Evolutionary conservation across 2,113 vertebrate species (phyloP).

Genomic region (Ammodytes dubius): DNA sequence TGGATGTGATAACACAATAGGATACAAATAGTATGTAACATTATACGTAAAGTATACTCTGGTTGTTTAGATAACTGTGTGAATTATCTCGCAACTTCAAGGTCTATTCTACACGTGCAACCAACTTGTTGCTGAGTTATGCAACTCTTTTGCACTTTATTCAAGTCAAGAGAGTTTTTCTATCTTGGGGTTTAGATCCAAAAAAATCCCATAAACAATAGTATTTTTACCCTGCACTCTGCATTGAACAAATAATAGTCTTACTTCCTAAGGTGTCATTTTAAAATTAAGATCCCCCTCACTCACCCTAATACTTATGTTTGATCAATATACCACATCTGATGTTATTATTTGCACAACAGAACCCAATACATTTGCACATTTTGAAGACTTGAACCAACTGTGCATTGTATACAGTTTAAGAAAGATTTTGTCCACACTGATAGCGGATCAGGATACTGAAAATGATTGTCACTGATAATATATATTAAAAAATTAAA

Average conservation of each 20-base stretch:
- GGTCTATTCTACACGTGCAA: too few species aligned
- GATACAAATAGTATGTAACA: too few species aligned
- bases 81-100: too few species aligned
- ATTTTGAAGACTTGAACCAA: background rate
- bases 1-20: too few species aligned
- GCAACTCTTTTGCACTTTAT: too few species aligned
- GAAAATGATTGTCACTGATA: background rate
- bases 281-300: constrained; percentile 46
- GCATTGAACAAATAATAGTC: constrained; percentile 52
- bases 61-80: too few species aligned
- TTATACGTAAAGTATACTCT: too few species aligned
- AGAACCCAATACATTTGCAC: background rate
- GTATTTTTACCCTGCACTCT: constrained; percentile 55
- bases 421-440: background rate
- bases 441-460: too few species aligned
- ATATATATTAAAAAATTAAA: background rate
- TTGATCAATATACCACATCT: constrained; percentile 2
- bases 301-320: constrained; percentile 45
- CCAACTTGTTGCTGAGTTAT: too few species aligned
- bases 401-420: background rate
- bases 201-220: constrained; percentile 55
- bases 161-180: too few species aligned
- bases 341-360: background rate
- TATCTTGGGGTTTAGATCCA: constrained; percentile 36
- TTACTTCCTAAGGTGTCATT: constrained; percentile 42